phyloP scores from a whole-genome alignment of 2,113 vertebrate genomes.

The Saguinus imperator region DNA sequence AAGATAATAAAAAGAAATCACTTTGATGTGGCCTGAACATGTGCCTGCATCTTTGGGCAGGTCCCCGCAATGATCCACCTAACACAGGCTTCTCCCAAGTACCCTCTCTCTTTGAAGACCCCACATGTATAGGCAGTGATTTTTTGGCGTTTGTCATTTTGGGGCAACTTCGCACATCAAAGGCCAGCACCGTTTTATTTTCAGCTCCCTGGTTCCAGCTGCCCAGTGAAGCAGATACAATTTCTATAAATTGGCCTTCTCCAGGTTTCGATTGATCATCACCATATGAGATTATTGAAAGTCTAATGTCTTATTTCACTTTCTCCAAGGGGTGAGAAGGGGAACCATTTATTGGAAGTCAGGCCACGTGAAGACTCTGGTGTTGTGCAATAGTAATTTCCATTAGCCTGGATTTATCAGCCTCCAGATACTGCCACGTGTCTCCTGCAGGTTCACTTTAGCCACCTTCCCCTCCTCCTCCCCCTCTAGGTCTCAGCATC shows the following conservation, averaged over 20 bases:
- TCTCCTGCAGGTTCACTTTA: neutral
- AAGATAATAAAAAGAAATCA: slow-evolving; percentile 80
- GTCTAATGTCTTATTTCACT: slow-evolving; percentile 78
- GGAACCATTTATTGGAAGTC: slow-evolving; percentile 66
- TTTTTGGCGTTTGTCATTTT: slow-evolving; percentile 68
- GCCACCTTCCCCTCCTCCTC: neutral
- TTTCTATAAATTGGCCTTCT: slow-evolving; percentile 75
- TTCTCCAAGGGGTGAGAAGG: slow-evolving; percentile 70
- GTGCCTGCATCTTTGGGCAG: slow-evolving; percentile 56
- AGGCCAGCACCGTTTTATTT: slow-evolving; percentile 48
- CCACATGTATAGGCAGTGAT: neutral
- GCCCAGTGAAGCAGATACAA: slow-evolving; percentile 71
- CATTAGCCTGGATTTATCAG: slow-evolving; percentile 60
- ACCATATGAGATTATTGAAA: slow-evolving; percentile 76
- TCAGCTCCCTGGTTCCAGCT: slow-evolving; percentile 54
- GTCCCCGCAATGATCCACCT: neutral
- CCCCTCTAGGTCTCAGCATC: neutral
- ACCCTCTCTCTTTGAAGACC: slow-evolving; percentile 48
- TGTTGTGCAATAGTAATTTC: slow-evolving; percentile 59
- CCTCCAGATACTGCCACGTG: neutral
- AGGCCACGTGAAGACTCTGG: slow-evolving; percentile 54
- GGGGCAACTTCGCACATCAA: slow-evolving; percentile 73
- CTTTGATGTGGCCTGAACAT: slow-evolving; percentile 76
- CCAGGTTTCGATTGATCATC: slow-evolving; percentile 77
- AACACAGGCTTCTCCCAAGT: neutral